Conservation (phyloP, 1,140 invertebrate genomes). For the Linepithema humile region DNA sequence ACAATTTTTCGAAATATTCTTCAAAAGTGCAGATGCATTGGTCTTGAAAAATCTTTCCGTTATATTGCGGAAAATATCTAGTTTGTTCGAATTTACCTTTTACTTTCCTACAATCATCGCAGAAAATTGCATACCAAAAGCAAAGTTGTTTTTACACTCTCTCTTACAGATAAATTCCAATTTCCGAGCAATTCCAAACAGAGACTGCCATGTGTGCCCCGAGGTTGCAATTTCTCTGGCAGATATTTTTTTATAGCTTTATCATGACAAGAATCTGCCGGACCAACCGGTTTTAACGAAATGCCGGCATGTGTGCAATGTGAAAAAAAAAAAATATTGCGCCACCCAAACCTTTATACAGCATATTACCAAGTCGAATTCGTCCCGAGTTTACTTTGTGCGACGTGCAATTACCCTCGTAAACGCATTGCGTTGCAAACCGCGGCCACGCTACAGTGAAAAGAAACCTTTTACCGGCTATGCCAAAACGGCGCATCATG, state of each 20-base stretch:
- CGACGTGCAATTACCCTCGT: conserved; percentile 66
- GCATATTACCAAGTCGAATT: conserved; percentile 52
- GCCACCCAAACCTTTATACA: conserved; percentile 46
- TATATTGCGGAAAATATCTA: conserved; percentile 6
- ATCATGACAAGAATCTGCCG: conserved; percentile 47
- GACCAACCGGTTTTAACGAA: conserved; percentile 44
- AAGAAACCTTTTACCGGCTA: conserved; percentile 57
- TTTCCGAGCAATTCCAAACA: conserved; percentile 48
- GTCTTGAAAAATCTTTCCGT: background rate
- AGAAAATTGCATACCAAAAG: conserved; percentile 27
- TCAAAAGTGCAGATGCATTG: background rate
- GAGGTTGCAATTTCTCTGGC: conserved; percentile 47
- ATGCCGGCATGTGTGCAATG: conserved; percentile 34
- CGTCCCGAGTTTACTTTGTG: conserved; percentile 60
- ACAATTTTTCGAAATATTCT: too few relatives aligned
- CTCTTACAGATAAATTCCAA: conserved; percentile 52
- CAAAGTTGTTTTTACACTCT: conserved; percentile 21
- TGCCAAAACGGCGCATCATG: conserved; percentile 32
- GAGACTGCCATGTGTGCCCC: conserved; percentile 43
- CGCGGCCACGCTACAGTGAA: conserved; percentile 18
- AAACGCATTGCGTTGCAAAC: conserved; percentile 60
- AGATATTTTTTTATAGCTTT: conserved; percentile 56
- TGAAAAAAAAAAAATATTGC: conserved; percentile 17
- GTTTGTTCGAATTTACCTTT: conserved; percentile 17
- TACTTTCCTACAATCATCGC: conserved; percentile 15